Evolutionary conservation across 1,140 invertebrate genomes (phyloP).

Genomic region (Drosophila rufa): DNA sequence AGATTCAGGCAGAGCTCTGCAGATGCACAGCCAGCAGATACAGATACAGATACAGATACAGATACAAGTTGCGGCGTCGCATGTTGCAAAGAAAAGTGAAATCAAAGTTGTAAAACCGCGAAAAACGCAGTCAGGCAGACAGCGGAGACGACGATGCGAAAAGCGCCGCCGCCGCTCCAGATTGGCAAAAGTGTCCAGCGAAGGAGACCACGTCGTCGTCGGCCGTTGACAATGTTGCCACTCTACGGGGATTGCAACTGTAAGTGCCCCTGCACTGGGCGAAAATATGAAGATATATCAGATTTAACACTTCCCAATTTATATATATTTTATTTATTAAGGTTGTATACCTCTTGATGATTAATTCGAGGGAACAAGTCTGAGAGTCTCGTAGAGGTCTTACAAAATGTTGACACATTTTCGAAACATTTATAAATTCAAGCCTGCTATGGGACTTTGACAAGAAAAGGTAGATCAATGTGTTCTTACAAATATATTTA

Average conservation of each 20-base stretch:
- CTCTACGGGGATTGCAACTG: conserved; percentile 28
- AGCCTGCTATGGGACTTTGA: too few species aligned
- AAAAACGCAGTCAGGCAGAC: conserved; percentile 81
- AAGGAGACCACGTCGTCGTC: conserved; percentile 57
- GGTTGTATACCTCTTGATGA: background rate
- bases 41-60: conserved; percentile 48
- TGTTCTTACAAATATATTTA: too few species aligned
- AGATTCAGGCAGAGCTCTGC: conserved; percentile 21
- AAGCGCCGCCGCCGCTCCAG: conserved; percentile 62
- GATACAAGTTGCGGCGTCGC: conserved; percentile 55
- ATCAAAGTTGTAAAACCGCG: conserved; percentile 84
- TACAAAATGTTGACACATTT: too few species aligned
- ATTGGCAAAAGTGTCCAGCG: conserved; percentile 76
- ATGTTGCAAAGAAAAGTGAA: conserved; percentile 84
- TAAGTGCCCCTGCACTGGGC: conserved; percentile 19
- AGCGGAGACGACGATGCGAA: conserved; percentile 49
- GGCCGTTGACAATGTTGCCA: conserved; percentile 62
- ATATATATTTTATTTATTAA: background rate
- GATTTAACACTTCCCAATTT: background rate
- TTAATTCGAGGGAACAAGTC: too few species aligned
- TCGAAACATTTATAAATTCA: too few species aligned
- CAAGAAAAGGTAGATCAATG: too few species aligned
- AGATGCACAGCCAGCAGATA: conserved; percentile 32
- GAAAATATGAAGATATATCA: background rate
- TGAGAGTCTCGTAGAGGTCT: too few species aligned